Evolutionary conservation across 2,113 vertebrate genomes (phyloP).

Genomic region (Canis aureus): DNA sequence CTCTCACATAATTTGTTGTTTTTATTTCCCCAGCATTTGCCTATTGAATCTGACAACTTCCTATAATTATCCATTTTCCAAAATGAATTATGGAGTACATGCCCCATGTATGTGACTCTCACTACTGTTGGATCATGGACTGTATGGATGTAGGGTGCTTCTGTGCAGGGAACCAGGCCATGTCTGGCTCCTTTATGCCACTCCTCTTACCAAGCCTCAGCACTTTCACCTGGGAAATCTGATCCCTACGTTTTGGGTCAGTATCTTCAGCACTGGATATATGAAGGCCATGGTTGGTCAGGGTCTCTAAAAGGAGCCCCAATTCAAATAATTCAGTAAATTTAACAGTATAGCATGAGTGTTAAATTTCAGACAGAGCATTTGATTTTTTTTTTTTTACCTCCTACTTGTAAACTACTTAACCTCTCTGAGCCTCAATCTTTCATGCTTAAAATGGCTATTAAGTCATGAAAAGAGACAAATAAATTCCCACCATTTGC

Average conservation of each 20-base stretch:
- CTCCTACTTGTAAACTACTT: neutral
- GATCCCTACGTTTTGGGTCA: neutral
- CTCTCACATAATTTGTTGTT: conserved; percentile 79
- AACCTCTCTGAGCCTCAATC: neutral
- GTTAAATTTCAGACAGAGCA: conserved; percentile 10
- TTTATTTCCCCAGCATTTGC: conserved; percentile 77
- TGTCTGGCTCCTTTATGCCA: neutral
- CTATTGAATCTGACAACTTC: conserved; percentile 72
- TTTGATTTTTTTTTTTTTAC: neutral
- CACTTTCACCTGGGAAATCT: neutral
- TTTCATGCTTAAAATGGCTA: conserved; percentile 30
- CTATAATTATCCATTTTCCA: conserved; percentile 74
- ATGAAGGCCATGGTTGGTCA: neutral
- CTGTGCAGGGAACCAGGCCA: neutral
- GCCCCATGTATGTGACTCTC: neutral
- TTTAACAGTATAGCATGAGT: neutral
- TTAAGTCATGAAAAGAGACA: neutral
- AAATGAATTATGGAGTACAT: conserved; percentile 68
- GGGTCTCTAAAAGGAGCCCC: neutral
- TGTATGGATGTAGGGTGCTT: neutral
- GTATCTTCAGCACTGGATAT: neutral
- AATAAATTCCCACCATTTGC: too few relatives aligned
- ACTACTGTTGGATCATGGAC: neutral
- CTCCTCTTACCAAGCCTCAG: neutral
- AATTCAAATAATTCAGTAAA: neutral